Base-by-base conservation (phyloP, 2,797 vertebrate species). In the Iguana delicatissima region DNA sequence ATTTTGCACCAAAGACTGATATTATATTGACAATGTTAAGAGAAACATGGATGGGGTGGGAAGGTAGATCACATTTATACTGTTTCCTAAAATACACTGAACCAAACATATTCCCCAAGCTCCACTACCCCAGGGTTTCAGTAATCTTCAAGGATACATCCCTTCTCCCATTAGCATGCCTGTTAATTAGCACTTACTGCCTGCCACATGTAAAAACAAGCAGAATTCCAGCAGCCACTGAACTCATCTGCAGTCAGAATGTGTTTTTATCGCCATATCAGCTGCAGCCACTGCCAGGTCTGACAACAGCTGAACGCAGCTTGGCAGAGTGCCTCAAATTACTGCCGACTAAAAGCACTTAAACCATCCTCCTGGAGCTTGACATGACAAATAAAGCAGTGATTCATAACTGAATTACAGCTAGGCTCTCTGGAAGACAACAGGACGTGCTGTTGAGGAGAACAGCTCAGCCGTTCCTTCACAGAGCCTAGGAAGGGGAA, bases 321-420 rank as follows among this genome's bases (percentile, higher is more conserved):
- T 73, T 94, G 91, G 93, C 93, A 86, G 81, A 89, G 87, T 2
- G 89, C 93, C 92, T 83, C 85, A n/a, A 93, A 92, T 93, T 73
- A 84, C 91, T 89, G 91, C 90, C 50, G 29, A 90, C 79, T 72
- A 91, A 91, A 91, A 94, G 92, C 91, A 84, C 93, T 95, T n/a
- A 52, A 91, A 90, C 76, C 80, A 24, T 89, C 92, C 89, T 35
- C 76, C 90, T 38, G 87, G 91, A 91, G 92, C 91, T 92, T 32
- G 92, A 89, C 32, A 0, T 64, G 90, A 92, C 89, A 93, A 82
- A 92, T 6, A 59, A 22, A 91, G 93, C 92, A 1, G 12, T 55
- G 91, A 93, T 89, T 92, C 95, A 74, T 80, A 74, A 22, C 22
- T 0, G 86, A 89, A 10, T 80, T 89, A 86, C 67, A 80, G 4